Conservation (phyloP, 2,113 vertebrate genomes). For the Hassar affinis region DNA sequence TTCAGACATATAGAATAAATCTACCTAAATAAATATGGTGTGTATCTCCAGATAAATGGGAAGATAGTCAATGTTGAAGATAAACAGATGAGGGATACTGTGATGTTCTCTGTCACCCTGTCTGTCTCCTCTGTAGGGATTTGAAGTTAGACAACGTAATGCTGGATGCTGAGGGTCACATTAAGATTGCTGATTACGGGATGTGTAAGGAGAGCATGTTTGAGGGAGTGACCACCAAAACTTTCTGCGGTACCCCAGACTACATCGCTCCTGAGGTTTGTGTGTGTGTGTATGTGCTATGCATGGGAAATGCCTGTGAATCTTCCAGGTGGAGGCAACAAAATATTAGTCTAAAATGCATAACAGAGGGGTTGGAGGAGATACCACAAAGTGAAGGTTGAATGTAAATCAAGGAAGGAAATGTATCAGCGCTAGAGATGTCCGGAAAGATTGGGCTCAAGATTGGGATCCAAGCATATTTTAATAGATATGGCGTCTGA, state of each 20-base stretch:
- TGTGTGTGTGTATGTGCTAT: slow-evolving; percentile 58
- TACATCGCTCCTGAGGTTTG: slow-evolving; percentile 97
- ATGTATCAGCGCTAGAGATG: neutral
- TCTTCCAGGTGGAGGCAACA: neutral
- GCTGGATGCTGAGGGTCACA: slow-evolving; percentile 97
- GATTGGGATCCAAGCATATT: neutral
- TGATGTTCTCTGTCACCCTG: neutral
- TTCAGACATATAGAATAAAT: neutral
- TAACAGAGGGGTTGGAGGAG: neutral
- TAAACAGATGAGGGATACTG: neutral
- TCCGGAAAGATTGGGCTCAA: neutral
- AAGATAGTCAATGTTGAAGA: too few relatives aligned
- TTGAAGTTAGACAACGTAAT: slow-evolving; percentile 97
- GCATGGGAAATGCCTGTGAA: slow-evolving; percentile 24
- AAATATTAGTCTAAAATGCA: neutral
- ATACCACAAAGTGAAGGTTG: neutral
- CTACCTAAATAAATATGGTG: neutral
- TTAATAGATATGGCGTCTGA: neutral
- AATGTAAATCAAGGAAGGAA: neutral
- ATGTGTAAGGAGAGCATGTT: slow-evolving; percentile 98
- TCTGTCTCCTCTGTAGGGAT: slow-evolving; percentile 73
- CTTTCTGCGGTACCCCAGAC: slow-evolving; percentile 97
- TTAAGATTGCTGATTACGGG: slow-evolving; percentile 96
- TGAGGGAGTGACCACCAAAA: slow-evolving; percentile 88
- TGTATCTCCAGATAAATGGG: neutral